Evolutionary conservation across 2,797 vertebrate genomes (phyloP), one percentile per base, ranked within the genome.

Genomic region (Brachyrhaphis roseni): DNA sequence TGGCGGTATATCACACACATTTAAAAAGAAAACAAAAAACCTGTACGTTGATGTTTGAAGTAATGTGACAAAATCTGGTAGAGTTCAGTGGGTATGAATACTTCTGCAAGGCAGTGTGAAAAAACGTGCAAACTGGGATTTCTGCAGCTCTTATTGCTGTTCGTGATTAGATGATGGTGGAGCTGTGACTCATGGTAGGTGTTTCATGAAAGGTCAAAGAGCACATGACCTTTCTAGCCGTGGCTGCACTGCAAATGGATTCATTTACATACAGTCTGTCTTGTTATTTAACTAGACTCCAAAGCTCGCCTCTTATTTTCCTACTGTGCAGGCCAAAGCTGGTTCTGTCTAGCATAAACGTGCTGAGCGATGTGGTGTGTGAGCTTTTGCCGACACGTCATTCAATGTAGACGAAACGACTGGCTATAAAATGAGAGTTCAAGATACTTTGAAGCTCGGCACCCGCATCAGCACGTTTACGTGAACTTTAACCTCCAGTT

Each of bases 251-350:
- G 34, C 34, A 66, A 66, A 85, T 59, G 71, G 41, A 91, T 59
- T 77, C 36, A 90, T 90, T 92, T 89, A 82, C 84, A 93, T 89
- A 87, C 51, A 82, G 82, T 79, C 72, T 41, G 36, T 72, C 72
- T 12, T 39, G 86, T 80, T 77, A 83, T 88, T 78, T 82, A 82
- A 82, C 86, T 77, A 47, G 46, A 23, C 81, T 85, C 77, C 55
- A 6, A 78, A 77, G 81, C 80, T 51, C 1, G 11, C 12, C 55
- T 74, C 23, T 41, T n/a, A 43, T 26, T 70, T 16, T 31, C 18
- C 83, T 83, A 78, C 39, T 78, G 51, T 10, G 73, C 57, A 45
- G 79, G 77, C 41, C 76, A 68, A 6, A 36, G 73, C 70, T 53
- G 8, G 15, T 72, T 23, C 72, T 79, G 76, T 39, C 55, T 72